Percentiles rank a stretch among this genome's conserved stretches.
Conservation (phyloP, 1,140 invertebrate species). For the Pseudomyrmex gracilis region DNA sequence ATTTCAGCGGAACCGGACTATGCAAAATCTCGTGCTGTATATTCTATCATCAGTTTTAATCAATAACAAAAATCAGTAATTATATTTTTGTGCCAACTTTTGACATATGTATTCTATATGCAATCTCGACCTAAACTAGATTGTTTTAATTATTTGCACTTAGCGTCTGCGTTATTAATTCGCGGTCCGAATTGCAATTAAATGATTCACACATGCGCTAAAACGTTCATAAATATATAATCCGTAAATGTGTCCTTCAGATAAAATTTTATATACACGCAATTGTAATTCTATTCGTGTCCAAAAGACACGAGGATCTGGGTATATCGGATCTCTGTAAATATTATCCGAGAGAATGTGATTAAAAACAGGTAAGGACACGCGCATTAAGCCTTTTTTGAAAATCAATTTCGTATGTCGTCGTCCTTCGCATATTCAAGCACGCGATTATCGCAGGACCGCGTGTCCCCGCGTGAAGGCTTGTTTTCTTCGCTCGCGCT, state of each 20-base stretch:
- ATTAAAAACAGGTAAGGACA: constrained; percentile 2
- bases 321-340: neutral
- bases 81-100: too few relatives aligned
- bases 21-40: too few relatives aligned
- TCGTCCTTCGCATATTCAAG: constrained; percentile 29
- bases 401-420: neutral
- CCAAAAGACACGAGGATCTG: neutral
- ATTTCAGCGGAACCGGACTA: too few relatives aligned
- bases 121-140: too few relatives aligned
- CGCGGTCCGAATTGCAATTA: neutral
- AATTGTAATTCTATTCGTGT: constrained; percentile 7
- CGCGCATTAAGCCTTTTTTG: neutral
- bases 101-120: too few relatives aligned
- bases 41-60: too few relatives aligned
- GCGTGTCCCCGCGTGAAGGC: constrained; percentile 43
- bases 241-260: neutral
- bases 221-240: neutral
- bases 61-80: too few relatives aligned
- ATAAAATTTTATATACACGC: neutral
- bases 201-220: neutral
- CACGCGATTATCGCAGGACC: constrained; percentile 47
- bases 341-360: neutral
- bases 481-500: constrained; percentile 63
- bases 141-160: neutral
- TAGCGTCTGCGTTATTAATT: too few relatives aligned